Conservation (phyloP, 2,113 vertebrate species). For the Naja naja region DNA sequence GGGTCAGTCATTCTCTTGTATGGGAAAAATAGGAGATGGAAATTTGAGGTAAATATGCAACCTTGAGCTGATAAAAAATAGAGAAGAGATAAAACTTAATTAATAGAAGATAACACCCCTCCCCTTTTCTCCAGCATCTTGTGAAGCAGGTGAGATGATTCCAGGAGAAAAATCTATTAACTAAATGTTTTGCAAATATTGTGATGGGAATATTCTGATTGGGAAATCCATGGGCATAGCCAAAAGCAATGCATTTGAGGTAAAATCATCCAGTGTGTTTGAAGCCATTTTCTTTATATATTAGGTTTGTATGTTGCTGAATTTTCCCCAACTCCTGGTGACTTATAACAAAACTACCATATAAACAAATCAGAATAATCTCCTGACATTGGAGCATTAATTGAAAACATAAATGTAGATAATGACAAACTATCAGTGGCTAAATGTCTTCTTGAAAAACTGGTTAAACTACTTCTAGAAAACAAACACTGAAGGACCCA, state of each 20-base stretch:
- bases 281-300: not conserved
- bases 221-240: too few relatives aligned
- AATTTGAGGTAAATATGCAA: not conserved
- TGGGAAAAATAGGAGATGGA: not conserved
- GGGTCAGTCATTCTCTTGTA: not conserved
- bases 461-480: not conserved
- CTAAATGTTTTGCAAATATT: not conserved
- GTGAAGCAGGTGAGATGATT: not conserved
- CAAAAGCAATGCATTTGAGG: not conserved
- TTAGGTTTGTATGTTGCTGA: not conserved
- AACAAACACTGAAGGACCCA: not conserved
- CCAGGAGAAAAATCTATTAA: not conserved
- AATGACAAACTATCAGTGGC: not conserved
- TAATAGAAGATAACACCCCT: not conserved
- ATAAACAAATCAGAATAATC: not conserved
- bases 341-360: not conserved
- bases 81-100: not conserved
- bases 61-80: not conserved
- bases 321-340: not conserved
- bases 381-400: not conserved
- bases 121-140: not conserved
- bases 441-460: not conserved
- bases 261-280: not conserved
- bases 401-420: not conserved
- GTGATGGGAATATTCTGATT: not conserved